phyloP scores from a whole-genome alignment of 2,113 vertebrate genomes.

The Spea bombifrons region DNA sequence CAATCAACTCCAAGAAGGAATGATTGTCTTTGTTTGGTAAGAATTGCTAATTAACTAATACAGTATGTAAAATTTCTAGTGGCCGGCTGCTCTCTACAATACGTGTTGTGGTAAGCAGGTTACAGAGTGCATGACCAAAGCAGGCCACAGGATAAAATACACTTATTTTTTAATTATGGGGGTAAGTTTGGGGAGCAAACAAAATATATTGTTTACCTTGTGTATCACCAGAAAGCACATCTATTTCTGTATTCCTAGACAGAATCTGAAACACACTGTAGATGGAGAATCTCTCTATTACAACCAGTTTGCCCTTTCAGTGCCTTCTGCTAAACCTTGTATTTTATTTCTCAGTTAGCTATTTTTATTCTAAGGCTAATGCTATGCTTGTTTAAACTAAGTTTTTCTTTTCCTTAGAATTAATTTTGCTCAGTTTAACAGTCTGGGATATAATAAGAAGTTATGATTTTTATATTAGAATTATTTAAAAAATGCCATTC shows the following conservation, averaged over 20 bases:
- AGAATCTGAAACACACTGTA: not conserved
- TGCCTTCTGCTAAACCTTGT: not conserved
- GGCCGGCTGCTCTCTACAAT: slow-evolving; percentile 46
- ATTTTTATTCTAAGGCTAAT: not conserved
- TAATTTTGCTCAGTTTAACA: no score
- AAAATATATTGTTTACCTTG: not conserved
- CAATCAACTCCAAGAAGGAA: slow-evolving; percentile 70
- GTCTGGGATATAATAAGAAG: no score
- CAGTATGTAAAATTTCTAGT: slow-evolving; percentile 75
- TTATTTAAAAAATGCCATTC: no score
- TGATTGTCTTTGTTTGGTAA: slow-evolving; percentile 79
- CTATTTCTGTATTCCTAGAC: not conserved
- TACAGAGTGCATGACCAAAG: not conserved
- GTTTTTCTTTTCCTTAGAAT: no score
- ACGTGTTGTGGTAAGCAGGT: slow-evolving; percentile 28
- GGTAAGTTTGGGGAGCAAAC: not conserved
- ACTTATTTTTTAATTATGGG: not conserved
- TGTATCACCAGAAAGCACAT: not conserved
- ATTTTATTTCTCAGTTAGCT: not conserved
- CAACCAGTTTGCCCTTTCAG: not conserved
- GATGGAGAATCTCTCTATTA: not conserved
- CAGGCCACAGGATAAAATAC: not conserved
- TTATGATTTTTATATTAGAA: no score
- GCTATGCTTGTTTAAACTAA: not conserved
- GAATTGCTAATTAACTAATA: slow-evolving; percentile 79